Evolutionary conservation across 1,140 invertebrate species (phyloP).

Genomic region (Atta texana): DNA sequence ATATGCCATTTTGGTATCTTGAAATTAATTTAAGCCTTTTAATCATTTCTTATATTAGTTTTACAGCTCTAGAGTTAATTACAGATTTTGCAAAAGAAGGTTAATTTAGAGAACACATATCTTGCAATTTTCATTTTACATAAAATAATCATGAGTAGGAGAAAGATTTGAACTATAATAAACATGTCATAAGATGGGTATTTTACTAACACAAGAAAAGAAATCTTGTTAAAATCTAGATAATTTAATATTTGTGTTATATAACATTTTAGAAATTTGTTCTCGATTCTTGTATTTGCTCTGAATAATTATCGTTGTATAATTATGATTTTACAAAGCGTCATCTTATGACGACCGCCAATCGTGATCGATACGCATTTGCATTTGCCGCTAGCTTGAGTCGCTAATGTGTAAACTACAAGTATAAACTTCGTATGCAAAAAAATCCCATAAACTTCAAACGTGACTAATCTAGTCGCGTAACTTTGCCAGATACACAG

Average conservation of each 20-base stretch:
- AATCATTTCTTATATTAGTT: no score
- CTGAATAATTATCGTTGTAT: not conserved
- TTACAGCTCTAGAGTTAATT: no score
- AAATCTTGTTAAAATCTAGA: not conserved
- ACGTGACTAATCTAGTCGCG: conserved; percentile 17
- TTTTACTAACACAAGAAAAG: not conserved
- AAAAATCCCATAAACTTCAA: conserved; percentile 28
- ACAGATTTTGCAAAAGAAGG: no score
- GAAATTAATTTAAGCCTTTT: no score
- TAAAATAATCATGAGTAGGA: not conserved
- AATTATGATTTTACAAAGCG: conserved; percentile 21
- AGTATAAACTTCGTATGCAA: not conserved
- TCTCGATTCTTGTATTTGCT: not conserved
- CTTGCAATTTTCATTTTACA: not conserved
- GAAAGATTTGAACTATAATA: not conserved
- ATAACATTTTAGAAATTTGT: conserved; percentile 6
- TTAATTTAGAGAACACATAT: no score
- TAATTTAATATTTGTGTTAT: conserved; percentile 20
- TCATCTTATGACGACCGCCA: not conserved
- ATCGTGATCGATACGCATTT: conserved; percentile 32
- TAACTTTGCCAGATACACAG: conserved; percentile 7
- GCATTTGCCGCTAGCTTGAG: conserved; percentile 12
- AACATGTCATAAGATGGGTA: not conserved
- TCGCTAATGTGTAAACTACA: not conserved
- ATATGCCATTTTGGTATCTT: no score